Base-by-base conservation (phyloP, 2,113 vertebrate species). In the Festucalex cinctus region DNA sequence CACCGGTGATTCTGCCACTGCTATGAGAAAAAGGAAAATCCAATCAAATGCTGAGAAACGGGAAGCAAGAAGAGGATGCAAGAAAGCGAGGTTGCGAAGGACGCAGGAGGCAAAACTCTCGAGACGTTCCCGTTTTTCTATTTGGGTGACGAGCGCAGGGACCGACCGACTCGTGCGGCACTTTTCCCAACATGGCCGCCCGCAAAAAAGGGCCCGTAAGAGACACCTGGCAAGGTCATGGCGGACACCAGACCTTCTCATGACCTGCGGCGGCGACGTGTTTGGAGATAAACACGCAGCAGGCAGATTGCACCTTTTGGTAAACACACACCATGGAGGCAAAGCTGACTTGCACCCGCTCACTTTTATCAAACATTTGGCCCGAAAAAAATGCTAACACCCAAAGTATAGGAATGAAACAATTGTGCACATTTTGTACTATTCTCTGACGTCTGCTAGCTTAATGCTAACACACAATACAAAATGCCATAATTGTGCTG, bases 61-160 rank as follows among this genome's bases (percentile, higher is more conserved):
- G 80, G 79, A 82, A 73, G 80, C 78, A 84, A 86, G 84, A 56
- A 56, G n/a, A 65, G 80, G 79, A 82, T 74, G 80, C 78, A 84
- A 86, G 84, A 56, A 56, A 56, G 13, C 53, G 14, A 56, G 26
- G 5, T 16, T 6, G 49, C 3, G n/a, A 22, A 53, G 49, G 3
- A 22, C n/a, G 9, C n/a, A 22, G 81, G 83, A 37, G 79, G 75
- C 66, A 83, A 76, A 74, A 83, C 85, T 83, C 82, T 72, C 82
- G 83, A 84, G 81, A 87, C 81, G 76, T 86, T 76, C 87, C 85
- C 85, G n/a, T 86, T 87, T 88, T 90, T 82, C 85, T 88, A 90
- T 88, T 89, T 90, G 84, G 69, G 84, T 73, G 66, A 71, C 56
- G 76, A 77, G 76, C 82, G 80, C 14, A 43, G 83, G 80, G 82